phyloP scores from a whole-genome alignment of 2,113 vertebrate species.

The Oncorhynchus mykiss region DNA sequence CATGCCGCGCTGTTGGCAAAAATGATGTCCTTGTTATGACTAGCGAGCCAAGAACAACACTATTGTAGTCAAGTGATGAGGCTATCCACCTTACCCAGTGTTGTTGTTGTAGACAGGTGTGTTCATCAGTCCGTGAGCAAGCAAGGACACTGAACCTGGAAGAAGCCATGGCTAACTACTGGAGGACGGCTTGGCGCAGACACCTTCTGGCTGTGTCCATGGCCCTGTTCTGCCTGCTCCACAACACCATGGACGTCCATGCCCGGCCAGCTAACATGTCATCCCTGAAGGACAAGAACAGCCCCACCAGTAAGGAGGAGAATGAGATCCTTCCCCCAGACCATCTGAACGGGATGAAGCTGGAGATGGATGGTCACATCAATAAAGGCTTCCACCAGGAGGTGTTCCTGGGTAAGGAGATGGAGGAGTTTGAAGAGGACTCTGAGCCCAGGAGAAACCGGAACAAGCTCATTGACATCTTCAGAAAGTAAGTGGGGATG shows the following conservation, averaged over 20 bases:
- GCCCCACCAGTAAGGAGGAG: constrained; percentile 73
- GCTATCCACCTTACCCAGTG: not conserved
- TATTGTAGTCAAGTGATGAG: not conserved
- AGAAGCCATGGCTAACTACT: constrained; percentile 65
- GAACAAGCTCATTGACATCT: constrained; percentile 89
- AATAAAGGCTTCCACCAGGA: constrained; percentile 97
- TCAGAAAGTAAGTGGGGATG: constrained; percentile 80
- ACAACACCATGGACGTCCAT: constrained; percentile 63
- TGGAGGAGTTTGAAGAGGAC: constrained; percentile 90
- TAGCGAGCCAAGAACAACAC: too few relatives aligned
- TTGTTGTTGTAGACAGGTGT: too few relatives aligned
- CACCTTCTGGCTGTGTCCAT: constrained; percentile 67
- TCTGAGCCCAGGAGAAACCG: constrained; percentile 85
- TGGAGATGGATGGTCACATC: constrained; percentile 93
- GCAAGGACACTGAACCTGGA: too few relatives aligned
- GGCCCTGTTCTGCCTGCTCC: constrained; percentile 68
- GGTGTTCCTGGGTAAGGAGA: constrained; percentile 91
- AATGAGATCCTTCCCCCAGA: constrained; percentile 90
- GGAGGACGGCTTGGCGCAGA: constrained; percentile 59
- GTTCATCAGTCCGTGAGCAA: too few relatives aligned
- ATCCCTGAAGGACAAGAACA: constrained; percentile 72
- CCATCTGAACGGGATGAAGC: constrained; percentile 89
- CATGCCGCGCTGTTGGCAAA: too few relatives aligned
- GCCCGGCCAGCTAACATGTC: constrained; percentile 91
- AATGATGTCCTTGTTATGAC: too few relatives aligned